Conservation (phyloP, 2,113 vertebrate genomes). For the Catharus bicknelli region DNA sequence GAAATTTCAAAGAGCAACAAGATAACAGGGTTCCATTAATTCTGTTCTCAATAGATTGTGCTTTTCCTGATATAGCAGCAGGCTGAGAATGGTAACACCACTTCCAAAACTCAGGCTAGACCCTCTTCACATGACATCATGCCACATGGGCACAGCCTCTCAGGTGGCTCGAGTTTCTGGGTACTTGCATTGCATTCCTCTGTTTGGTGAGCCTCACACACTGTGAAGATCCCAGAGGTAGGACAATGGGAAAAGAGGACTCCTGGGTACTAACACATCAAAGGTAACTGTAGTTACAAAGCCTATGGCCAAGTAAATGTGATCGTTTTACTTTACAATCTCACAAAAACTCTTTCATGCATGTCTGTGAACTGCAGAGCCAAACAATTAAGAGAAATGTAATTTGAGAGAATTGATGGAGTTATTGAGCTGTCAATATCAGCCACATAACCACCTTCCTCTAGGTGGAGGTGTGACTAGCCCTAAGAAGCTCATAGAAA, state of each 20-base stretch:
- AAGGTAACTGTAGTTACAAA: background rate
- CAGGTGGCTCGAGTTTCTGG: background rate
- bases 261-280: background rate
- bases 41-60: background rate
- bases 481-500: background rate
- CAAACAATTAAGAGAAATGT: background rate
- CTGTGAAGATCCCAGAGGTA: background rate
- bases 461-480: background rate
- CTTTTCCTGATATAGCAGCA: background rate
- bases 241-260: background rate
- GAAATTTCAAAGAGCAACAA: background rate
- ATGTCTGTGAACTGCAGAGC: background rate
- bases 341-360: background rate
- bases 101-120: background rate
- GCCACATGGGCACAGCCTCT: background rate
- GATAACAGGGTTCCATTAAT: background rate
- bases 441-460: background rate
- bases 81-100: background rate
- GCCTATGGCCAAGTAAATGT: background rate
- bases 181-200: background rate
- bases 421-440: background rate
- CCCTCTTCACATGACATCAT: background rate
- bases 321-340: background rate
- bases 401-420: background rate
- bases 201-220: accelerated